phyloP scores from a whole-genome alignment of 2,888 invertebrate genomes.

The Lepidochitona cinerea region DNA sequence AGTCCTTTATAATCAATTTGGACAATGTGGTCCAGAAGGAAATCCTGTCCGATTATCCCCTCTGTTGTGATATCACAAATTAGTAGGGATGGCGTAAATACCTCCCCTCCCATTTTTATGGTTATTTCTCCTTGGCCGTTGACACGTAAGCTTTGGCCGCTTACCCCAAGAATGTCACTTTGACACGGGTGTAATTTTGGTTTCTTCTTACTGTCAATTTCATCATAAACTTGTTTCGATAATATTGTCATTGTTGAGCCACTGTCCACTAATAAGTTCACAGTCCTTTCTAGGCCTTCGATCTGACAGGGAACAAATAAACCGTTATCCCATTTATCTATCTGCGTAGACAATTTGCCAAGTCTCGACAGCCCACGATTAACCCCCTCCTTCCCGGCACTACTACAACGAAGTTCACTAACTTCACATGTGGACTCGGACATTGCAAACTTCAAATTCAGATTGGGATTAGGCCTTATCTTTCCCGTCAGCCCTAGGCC shows the following conservation, averaged over 20 bases:
- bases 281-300: not conserved
- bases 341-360: not conserved
- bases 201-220: not conserved
- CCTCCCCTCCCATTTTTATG: not conserved
- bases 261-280: not conserved
- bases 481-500: not conserved
- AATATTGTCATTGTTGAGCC: not conserved
- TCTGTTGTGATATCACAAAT: not conserved
- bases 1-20: not conserved
- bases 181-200: not conserved
- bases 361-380: not conserved
- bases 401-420: not conserved
- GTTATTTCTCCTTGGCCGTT: not conserved
- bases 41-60: slow-evolving; percentile 3
- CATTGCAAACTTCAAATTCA: no score
- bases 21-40: not conserved
- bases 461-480: not conserved
- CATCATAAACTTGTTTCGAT: not conserved
- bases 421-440: no score
- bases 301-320: not conserved
- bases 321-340: not conserved
- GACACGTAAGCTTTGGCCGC: not conserved
- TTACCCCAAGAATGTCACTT: not conserved
- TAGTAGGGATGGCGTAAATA: not conserved
- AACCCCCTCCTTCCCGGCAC: not conserved